A percentile compares a stretch with the other conserved stretches of the same genome.
Conservation (phyloP, 2,797 vertebrate genomes). For the Synanceia verrucosa region DNA sequence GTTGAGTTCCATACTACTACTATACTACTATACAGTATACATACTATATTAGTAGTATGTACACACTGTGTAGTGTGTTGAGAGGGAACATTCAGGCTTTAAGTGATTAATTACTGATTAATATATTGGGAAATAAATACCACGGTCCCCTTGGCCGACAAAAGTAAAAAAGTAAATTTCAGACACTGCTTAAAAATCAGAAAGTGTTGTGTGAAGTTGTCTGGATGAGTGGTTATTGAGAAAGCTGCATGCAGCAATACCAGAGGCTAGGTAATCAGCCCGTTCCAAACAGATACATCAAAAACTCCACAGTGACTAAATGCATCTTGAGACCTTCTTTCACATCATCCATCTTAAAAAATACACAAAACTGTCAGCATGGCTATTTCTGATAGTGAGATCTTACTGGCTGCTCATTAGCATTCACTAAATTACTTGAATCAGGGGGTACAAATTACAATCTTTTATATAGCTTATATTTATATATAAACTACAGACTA, state of each 20-base stretch:
- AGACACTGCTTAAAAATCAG: too few relatives aligned
- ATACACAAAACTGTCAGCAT: background rate
- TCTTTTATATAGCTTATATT: too few relatives aligned
- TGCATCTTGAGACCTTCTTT: background rate
- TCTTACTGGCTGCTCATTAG: background rate
- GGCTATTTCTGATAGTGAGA: background rate
- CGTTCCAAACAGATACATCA: background rate
- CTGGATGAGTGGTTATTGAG: too few relatives aligned
- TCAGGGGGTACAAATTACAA: fast-evolving
- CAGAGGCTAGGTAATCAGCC: background rate
- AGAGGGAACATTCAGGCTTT: background rate
- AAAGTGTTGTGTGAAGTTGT: too few relatives aligned
- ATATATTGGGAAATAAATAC: too few relatives aligned
- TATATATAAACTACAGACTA: background rate
- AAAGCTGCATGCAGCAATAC: background rate
- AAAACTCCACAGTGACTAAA: background rate
- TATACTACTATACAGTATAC: too few relatives aligned
- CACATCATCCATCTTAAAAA: background rate
- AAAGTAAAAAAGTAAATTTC: too few relatives aligned
- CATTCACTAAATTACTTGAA: background rate
- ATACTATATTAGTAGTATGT: background rate
- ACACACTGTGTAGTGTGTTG: background rate
- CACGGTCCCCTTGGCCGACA: too few relatives aligned
- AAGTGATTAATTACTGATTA: too few relatives aligned
- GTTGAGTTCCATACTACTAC: too few relatives aligned